Percentiles rank a stretch among this genome's conserved stretches.
phyloP scores from a whole-genome alignment of 2,113 vertebrate genomes.

The Takifugu bimaculatus region DNA sequence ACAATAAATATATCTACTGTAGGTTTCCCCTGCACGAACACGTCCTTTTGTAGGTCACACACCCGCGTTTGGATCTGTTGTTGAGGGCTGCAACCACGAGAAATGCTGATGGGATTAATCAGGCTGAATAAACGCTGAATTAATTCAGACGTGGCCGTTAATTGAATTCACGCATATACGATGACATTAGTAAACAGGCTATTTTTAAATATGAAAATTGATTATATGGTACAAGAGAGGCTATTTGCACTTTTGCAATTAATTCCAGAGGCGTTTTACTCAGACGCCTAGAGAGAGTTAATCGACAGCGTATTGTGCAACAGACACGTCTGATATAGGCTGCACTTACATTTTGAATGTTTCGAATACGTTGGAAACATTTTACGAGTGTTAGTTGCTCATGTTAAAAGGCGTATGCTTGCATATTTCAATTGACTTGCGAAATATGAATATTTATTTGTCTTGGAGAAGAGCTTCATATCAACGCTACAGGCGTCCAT shows the following conservation, averaged over 20 bases:
- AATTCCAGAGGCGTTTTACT: too few relatives aligned
- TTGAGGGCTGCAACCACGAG: too few relatives aligned
- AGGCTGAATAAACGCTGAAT: background rate
- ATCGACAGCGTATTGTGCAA: too few relatives aligned
- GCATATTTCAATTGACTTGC: background rate
- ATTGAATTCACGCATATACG: background rate
- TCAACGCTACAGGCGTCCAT: slow-evolving; percentile 8
- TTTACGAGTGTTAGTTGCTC: background rate
- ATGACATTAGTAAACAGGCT: too few relatives aligned
- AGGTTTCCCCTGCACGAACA: background rate
- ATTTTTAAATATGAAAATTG: too few relatives aligned
- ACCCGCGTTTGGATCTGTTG: background rate
- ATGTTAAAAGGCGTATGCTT: background rate
- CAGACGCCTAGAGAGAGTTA: too few relatives aligned
- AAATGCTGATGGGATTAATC: too few relatives aligned
- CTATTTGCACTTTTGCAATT: background rate
- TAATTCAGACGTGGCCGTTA: background rate
- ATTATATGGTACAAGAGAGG: background rate
- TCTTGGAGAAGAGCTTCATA: slow-evolving; percentile 37
- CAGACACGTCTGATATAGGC: too few relatives aligned
- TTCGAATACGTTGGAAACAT: background rate
- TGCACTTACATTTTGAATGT: too few relatives aligned
- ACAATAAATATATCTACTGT: background rate
- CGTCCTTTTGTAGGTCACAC: background rate
- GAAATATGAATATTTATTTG: background rate